phyloP scores from a whole-genome alignment of 2,797 vertebrate genomes.

The Chaunax sp. region DNA sequence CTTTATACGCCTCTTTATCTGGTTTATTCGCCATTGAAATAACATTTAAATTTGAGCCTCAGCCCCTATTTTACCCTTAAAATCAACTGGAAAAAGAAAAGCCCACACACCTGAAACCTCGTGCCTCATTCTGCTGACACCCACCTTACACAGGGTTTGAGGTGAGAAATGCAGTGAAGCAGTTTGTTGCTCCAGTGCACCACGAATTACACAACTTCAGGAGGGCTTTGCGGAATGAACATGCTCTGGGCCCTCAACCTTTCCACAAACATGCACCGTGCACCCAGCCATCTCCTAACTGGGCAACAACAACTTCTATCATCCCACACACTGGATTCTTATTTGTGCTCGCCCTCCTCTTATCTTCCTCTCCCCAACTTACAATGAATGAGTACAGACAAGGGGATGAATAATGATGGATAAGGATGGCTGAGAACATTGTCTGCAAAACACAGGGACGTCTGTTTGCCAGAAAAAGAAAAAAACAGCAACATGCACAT shows the following conservation, averaged over 20 bases:
- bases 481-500: slow-evolving; percentile 54
- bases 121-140: neutral
- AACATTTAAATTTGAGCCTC: neutral
- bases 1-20: neutral
- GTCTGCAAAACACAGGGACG: slow-evolving; percentile 62
- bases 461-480: slow-evolving; percentile 60
- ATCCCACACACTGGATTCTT: slow-evolving; percentile 48
- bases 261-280: slow-evolving; percentile 41
- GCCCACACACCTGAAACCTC: neutral
- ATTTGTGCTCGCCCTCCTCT: slow-evolving; percentile 57
- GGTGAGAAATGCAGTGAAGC: slow-evolving; percentile 46
- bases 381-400: slow-evolving; percentile 66
- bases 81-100: slow-evolving; percentile 1
- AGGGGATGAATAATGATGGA: slow-evolving; percentile 67
- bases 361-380: slow-evolving; percentile 53
- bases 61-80: slow-evolving; percentile 5
- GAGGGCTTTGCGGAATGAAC: slow-evolving; percentile 32
- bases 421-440: slow-evolving; percentile 66
- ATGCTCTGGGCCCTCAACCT: slow-evolving; percentile 25
- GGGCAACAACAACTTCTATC: slow-evolving; percentile 67
- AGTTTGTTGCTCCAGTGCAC: slow-evolving; percentile 54
- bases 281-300: slow-evolving; percentile 46
- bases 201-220: slow-evolving; percentile 50
- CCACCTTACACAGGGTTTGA: slow-evolving; percentile 32
- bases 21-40: neutral